phyloP scores from a whole-genome alignment of 2,113 vertebrate species.

The Acanthisitta chloris region DNA sequence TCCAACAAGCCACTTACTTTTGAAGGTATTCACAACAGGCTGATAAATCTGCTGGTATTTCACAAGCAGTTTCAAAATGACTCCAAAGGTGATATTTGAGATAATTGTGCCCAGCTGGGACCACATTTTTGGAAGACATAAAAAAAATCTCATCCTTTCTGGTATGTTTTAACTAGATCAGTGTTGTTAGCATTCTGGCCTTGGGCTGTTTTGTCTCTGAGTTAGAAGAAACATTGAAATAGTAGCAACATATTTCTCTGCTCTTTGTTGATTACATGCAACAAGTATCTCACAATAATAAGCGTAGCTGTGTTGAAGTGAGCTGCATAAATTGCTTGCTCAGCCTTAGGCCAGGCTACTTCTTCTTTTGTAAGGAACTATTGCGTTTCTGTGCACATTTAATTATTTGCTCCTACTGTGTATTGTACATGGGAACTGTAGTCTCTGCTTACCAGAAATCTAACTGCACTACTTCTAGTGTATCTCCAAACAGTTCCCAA shows the following conservation, averaged over 20 bases:
- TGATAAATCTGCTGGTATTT: not conserved
- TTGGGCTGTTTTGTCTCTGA: slow-evolving; percentile 23
- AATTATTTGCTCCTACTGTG: not conserved
- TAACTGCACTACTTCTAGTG: not conserved
- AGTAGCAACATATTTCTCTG: slow-evolving; percentile 5
- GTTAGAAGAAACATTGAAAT: not conserved
- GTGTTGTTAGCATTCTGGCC: not conserved
- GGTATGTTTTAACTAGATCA: not conserved
- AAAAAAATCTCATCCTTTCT: not conserved
- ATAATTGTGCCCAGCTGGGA: not conserved
- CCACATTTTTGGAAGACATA: not conserved
- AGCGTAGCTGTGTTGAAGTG: not conserved
- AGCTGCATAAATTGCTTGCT: not conserved
- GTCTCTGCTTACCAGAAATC: not conserved
- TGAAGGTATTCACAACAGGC: not conserved
- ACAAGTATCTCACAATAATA: slow-evolving; percentile 23
- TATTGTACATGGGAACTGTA: not conserved
- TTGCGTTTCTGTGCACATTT: not conserved
- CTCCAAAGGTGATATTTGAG: not conserved
- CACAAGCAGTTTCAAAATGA: not conserved
- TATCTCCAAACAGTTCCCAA: not conserved
- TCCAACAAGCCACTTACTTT: not conserved
- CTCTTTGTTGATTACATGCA: not conserved
- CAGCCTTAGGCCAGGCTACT: not conserved
- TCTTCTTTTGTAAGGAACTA: not conserved